Base-by-base conservation (phyloP, 92 coral and sea anemone species). In the Zoanthus solanderi region DNA sequence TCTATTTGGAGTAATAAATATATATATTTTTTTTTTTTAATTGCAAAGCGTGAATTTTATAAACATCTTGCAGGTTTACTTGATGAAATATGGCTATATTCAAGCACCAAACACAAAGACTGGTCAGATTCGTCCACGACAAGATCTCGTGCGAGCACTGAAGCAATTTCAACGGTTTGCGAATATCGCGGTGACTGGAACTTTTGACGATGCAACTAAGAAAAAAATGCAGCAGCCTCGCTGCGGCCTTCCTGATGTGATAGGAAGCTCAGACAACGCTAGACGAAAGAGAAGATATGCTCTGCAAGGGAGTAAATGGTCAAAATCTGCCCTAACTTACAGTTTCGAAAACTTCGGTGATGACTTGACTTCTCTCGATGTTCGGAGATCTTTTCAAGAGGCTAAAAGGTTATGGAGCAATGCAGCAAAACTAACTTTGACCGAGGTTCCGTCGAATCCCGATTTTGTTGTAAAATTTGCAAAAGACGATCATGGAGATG, bases 301-400 rank as follows among this genome's bases (percentile, higher is more conserved):
- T 72, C 85, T 87, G 1, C 94, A 92, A 42, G 94, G 94, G 7
- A 90, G 88, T 58, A 58, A 76, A 53, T 92, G 94, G 94, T 28
- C 34, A 6, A 92, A 92, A 78, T 69, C 83, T 92, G 91, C 85
- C 29, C 83, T 94, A 32, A 94, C 94, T 3, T 94, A 93, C 88
- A 84, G 87, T 17, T 87, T 94, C 72, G 90, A 93, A 57, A 91
- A 91, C 73, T 89, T 77, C 80, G 85, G 94, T 2, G 85, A 74
- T 9, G 98, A 95, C 56, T 56, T 95, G 34, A 28, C 79, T 7
- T 75, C 78, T 13, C 87, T 75, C 31, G 94, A 93, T n/a, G 86
- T 94, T 34, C 84, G 76, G 66, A 66, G 48, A 31, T 88, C 96
- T 16, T 48, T 94, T 57, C 91, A 84, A 60, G 90, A n/a, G 29